Conservation (phyloP, 2,888 invertebrate genomes). For the Stenodema calcarata region DNA sequence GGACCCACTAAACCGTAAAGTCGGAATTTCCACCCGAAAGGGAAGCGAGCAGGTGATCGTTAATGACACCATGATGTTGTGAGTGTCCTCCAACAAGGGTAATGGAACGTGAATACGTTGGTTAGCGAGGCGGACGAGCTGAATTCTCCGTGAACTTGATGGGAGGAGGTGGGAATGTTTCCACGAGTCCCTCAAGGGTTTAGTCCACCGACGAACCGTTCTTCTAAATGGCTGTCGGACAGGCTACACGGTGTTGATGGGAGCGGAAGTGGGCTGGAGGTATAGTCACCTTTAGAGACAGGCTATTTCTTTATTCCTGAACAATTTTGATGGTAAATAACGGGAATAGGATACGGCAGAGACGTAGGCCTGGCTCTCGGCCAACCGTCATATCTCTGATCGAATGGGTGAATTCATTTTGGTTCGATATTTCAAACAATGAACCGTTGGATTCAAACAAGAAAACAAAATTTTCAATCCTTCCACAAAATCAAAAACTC, state of each 20-base stretch:
- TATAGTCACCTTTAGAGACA: neutral
- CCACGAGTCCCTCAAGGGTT: neutral
- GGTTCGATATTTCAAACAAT: too few species aligned
- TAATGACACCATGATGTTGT: neutral
- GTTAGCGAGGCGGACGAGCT: neutral
- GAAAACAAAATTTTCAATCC: too few species aligned
- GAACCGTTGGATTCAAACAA: too few species aligned
- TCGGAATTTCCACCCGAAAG: neutral
- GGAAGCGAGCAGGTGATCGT: neutral
- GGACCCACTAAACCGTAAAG: neutral
- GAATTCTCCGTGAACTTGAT: neutral
- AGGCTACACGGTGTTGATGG: neutral
- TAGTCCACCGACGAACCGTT: neutral
- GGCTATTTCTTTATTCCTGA: neutral
- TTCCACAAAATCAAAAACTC: too few species aligned
- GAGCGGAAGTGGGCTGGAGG: neutral
- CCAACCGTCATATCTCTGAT: neutral
- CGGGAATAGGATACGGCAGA: neutral
- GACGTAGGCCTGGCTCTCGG: neutral
- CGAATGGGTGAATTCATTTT: too few species aligned
- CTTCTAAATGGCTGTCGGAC: neutral
- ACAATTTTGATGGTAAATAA: neutral
- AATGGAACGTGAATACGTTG: slow-evolving; percentile 4
- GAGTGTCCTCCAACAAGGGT: neutral
- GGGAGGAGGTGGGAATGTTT: neutral